These are phyloP conservation scores for Calyptomena viridis DNA, from an alignment of 2,113 vertebrate species.

Conservation along the genomic window DNA sequence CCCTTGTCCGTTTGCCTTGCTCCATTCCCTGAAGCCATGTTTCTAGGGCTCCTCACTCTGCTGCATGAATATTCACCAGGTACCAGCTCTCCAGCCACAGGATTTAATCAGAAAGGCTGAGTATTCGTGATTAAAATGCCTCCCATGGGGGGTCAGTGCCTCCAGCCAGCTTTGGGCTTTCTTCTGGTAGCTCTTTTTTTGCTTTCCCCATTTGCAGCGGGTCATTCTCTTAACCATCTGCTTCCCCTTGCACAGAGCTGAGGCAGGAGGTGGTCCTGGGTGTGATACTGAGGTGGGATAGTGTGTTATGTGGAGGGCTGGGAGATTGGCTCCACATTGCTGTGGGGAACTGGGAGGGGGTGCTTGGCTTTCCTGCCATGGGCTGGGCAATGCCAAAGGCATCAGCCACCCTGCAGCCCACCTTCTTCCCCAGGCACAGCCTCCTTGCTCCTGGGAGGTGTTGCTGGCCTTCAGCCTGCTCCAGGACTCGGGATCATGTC, in stretches of 20 bases:
- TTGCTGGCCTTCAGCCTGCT: background rate
- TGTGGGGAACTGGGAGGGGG: rapidly evolving
- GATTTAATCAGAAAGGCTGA: conserved; percentile 62
- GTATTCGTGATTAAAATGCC: conserved; percentile 35
- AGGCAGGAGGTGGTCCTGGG: background rate
- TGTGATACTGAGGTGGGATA: background rate
- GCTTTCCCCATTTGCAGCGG: background rate
- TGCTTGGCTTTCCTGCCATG: background rate
- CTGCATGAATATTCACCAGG: conserved; percentile 57
- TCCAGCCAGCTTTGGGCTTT: conserved; percentile 40
- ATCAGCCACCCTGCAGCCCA: background rate
- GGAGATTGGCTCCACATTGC: background rate
- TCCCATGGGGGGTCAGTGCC: conserved; percentile 48
- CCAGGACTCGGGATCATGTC: background rate
- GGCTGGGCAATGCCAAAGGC: background rate
- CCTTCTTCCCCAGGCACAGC: background rate
- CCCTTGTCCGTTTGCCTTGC: background rate
- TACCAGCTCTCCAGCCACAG: conserved; percentile 16
- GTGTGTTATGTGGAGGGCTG: background rate
- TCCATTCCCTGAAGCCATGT: background rate
- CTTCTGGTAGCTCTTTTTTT: conserved; percentile 11
- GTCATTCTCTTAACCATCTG: conserved; percentile 54
- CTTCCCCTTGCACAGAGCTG: background rate
- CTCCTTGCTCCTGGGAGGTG: background rate
- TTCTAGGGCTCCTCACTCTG: background rate